Conservation (phyloP, 2,888 invertebrate species). For the Chymomyza procnemis region DNA sequence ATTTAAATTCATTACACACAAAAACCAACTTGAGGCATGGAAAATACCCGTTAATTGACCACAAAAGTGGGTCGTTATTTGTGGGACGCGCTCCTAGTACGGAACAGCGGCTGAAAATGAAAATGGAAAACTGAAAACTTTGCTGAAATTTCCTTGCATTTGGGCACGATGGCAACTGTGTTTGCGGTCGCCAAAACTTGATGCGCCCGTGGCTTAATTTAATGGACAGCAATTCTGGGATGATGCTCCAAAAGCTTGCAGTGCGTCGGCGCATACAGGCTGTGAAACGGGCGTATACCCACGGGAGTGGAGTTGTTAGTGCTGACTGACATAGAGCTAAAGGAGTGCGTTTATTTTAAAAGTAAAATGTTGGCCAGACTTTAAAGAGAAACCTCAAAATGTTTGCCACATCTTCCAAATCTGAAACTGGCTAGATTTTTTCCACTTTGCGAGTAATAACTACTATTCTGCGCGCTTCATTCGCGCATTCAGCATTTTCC, state of each 20-base stretch:
- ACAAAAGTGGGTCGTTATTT: constrained; percentile 51
- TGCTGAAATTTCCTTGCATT: constrained; percentile 58
- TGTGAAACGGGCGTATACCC: constrained; percentile 33
- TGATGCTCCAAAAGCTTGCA: constrained; percentile 71
- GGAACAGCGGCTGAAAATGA: background rate
- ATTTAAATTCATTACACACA: constrained; percentile 66
- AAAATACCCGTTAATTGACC: constrained; percentile 63
- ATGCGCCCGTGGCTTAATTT: constrained; percentile 49
- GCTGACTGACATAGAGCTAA: background rate
- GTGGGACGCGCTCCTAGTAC: background rate
- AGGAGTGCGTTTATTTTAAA: background rate
- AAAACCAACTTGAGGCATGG: constrained; percentile 47
- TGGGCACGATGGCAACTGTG: constrained; percentile 24
- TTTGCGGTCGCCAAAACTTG: constrained; percentile 54
- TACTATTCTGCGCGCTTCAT: no score
- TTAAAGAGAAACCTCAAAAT: background rate
- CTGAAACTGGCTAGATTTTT: no score
- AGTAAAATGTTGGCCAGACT: background rate
- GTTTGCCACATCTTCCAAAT: no score
- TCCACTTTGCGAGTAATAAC: no score
- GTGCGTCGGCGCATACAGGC: constrained; percentile 33
- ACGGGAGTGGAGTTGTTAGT: background rate
- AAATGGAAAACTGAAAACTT: constrained; percentile 33
- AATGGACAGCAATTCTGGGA: constrained; percentile 42
- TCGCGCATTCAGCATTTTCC: background rate